Evolutionary conservation across 2,797 vertebrate species (phyloP).

Genomic region (Epinephelus coioides): DNA sequence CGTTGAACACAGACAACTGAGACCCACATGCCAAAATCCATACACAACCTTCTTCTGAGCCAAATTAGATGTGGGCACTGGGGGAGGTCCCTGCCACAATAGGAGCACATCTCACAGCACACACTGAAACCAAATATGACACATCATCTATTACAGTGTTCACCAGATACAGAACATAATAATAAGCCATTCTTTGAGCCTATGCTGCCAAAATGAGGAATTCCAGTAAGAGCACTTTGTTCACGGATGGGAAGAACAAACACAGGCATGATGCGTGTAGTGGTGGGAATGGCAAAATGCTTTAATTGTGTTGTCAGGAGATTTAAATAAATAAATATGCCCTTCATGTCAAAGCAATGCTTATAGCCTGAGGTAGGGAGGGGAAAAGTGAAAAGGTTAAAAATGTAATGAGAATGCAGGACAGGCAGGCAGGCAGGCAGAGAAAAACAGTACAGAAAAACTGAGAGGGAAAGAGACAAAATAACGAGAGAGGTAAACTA

Average conservation of each 20-base stretch:
- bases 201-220: constrained; percentile 32
- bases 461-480: not conserved
- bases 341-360: constrained; percentile 1
- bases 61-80: constrained; percentile 61
- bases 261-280: not conserved
- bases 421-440: not conserved
- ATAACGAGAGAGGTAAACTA: not conserved
- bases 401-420: constrained; percentile 8
- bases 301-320: constrained; percentile 25
- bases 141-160: constrained; percentile 57
- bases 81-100: constrained; percentile 42
- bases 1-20: constrained; percentile 23
- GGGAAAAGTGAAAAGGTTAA: not conserved
- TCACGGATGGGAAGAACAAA: constrained; percentile 12
- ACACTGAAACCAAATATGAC: constrained; percentile 62
- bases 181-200: constrained; percentile 35
- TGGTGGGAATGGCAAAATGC: constrained; percentile 3
- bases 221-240: constrained; percentile 14
- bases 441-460: not conserved
- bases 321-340: constrained; percentile 25
- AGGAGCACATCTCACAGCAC: constrained; percentile 42
- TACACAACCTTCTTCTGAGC: constrained; percentile 36
- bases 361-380: not conserved
- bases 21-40: constrained; percentile 43
- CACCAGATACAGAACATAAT: constrained; percentile 28